Evolutionary conservation across 2,888 invertebrate species (phyloP), one percentile per base, ranked within the genome.

Genomic region (Taenaris catops): DNA sequence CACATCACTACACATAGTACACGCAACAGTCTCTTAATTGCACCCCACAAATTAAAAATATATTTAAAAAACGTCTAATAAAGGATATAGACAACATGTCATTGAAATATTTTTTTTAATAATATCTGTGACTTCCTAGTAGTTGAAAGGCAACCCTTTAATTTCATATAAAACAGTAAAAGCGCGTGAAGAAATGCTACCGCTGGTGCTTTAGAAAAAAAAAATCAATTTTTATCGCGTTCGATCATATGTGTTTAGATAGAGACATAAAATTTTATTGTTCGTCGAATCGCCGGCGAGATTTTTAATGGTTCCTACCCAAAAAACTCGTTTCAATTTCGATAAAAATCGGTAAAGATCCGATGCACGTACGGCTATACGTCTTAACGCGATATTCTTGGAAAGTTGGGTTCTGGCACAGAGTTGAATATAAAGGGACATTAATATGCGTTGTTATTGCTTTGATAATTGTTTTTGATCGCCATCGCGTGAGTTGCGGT

Each of bases 191-290:
- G 47, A 50, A 40, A 53, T 55, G 51, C 34, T 36, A 36, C 38
- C 24, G 38, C 11, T 9, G 3, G 10, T 14, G 8, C 10, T 40
- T n/a, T n/a, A 34, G 34, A 33, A 34, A 39, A 48, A 48, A 46
- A 48, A 51, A 51, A 54, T 48, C 56, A 47, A 53, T 54, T 54
- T 50, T 53, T 58, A 64, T 58, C 61, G 33, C 50, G 20, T 38
- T 50, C 55, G 50, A 61, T 60, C 62, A 53, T 53, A 54, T 47
- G 38, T 38, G 51, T 47, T 53, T 46, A 54, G 59, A 69, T 67
- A 55, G 49, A 69, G 69, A 62, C 65, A 65, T 69, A 67, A 66
- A 67, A 69, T 69, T 67, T 69, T 63, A 68, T 58, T 53, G 55
- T 69, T 68, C 69, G 48, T 50, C 63, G 69, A 68, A 69, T 52